These are phyloP conservation scores for Apostichopus californicus DNA, from an alignment of 35 echinoderm and acorn worm species.

Conservation along the genomic window DNA sequence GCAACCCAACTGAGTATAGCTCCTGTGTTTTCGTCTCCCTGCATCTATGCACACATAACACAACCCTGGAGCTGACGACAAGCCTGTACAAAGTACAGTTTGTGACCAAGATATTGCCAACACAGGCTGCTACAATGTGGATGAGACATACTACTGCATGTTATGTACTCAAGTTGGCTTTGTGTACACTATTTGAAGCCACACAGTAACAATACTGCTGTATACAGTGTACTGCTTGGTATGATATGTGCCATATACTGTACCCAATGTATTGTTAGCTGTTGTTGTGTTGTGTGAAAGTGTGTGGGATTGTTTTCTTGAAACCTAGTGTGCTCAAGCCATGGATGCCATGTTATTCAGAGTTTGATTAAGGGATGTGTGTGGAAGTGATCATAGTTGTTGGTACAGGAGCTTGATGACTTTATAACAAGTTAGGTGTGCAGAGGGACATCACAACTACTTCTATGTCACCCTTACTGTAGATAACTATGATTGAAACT, in stretches of 20 bases:
- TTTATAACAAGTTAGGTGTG: no score
- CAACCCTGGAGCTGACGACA: neutral
- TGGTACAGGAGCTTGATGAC: no score
- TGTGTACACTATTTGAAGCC: neutral
- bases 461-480: no score
- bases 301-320: neutral
- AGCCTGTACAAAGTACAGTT: neutral
- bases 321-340: neutral
- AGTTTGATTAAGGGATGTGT: no score
- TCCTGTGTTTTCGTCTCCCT: neutral
- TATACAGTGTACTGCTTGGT: neutral
- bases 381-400: no score
- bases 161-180: neutral
- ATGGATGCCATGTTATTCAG: neutral
- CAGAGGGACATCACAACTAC: no score
- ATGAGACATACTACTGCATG: neutral
- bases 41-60: neutral
- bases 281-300: neutral
- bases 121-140: neutral
- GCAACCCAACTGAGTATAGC: neutral
- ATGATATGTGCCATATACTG: no score
- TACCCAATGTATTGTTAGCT: neutral
- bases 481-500: no score
- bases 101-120: neutral
- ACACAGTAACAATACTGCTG: neutral